Evolutionary conservation across 2,797 vertebrate species (phyloP).

Genomic region (Fundulus diaphanus): DNA sequence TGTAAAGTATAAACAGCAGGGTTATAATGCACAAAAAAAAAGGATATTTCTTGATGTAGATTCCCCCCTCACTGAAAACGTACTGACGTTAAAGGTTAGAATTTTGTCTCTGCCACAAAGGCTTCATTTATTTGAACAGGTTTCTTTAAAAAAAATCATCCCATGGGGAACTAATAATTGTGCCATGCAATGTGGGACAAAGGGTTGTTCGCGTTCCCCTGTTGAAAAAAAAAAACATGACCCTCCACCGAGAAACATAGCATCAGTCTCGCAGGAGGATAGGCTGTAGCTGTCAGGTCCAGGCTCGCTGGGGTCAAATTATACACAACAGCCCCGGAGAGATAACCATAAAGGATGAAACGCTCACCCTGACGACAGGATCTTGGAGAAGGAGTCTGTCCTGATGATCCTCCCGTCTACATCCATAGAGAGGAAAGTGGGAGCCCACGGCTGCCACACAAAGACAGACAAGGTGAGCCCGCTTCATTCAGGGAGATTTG

Average conservation of each 20-base stretch:
- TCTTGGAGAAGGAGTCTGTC: slow-evolving; percentile 87
- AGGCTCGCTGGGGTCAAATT: background rate
- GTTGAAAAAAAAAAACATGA: background rate
- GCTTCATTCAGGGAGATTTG: background rate
- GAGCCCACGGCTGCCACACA: slow-evolving; percentile 77
- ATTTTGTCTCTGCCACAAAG: too few relatives aligned
- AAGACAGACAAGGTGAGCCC: background rate
- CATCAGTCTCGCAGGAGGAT: background rate
- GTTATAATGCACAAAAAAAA: too few relatives aligned
- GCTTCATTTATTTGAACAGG: too few relatives aligned
- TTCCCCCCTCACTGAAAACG: too few relatives aligned
- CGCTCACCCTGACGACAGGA: slow-evolving; percentile 86
- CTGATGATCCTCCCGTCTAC: slow-evolving; percentile 83
- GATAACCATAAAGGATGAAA: background rate
- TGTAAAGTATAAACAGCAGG: too few relatives aligned
- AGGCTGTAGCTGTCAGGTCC: background rate
- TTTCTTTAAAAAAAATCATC: too few relatives aligned
- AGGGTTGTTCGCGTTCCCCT: background rate
- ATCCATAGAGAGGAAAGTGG: slow-evolving; percentile 87
- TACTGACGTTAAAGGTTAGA: too few relatives aligned
- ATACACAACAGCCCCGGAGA: background rate
- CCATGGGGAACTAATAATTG: too few relatives aligned
- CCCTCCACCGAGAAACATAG: too few relatives aligned
- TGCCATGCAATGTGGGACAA: background rate
- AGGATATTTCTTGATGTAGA: too few relatives aligned